These are phyloP conservation scores for Nymphalis io DNA, from an alignment of 1,140 invertebrate genomes.

Conservation along the genomic window DNA sequence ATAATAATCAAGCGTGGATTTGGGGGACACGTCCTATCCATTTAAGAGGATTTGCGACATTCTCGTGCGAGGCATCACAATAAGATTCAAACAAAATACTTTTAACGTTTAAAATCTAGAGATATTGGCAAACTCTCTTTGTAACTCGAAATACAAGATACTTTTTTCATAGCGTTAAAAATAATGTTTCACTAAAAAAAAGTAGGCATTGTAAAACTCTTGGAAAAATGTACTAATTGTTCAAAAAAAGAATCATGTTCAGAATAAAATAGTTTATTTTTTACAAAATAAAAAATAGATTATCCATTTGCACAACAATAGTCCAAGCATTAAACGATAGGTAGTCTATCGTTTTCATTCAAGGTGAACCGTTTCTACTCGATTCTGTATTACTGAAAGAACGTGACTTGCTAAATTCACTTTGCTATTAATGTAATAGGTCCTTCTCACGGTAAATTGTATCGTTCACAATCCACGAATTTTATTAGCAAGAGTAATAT, in stretches of 20 bases:
- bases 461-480: constrained; percentile 31
- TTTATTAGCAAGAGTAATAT: constrained; percentile 21
- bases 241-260: neutral
- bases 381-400: constrained; percentile 61
- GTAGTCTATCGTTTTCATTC: constrained; percentile 51
- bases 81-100: constrained; percentile 49
- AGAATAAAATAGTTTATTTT: neutral
- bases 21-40: constrained; percentile 70
- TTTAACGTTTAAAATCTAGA: constrained; percentile 31
- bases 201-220: neutral
- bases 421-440: constrained; percentile 68
- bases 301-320: constrained; percentile 20
- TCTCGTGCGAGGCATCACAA: constrained; percentile 66
- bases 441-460: constrained; percentile 51
- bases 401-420: constrained; percentile 70
- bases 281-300: constrained; percentile 16
- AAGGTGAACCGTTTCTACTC: constrained; percentile 49
- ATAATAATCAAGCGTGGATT: constrained; percentile 75
- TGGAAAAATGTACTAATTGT: neutral
- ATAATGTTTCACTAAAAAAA: no score
- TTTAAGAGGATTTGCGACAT: constrained; percentile 71
- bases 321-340: constrained; percentile 29
- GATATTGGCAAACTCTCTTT: neutral
- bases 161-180: neutral
- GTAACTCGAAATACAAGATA: constrained; percentile 16